phyloP scores from a whole-genome alignment of 2,113 vertebrate species.

The Haplochromis burtoni region DNA sequence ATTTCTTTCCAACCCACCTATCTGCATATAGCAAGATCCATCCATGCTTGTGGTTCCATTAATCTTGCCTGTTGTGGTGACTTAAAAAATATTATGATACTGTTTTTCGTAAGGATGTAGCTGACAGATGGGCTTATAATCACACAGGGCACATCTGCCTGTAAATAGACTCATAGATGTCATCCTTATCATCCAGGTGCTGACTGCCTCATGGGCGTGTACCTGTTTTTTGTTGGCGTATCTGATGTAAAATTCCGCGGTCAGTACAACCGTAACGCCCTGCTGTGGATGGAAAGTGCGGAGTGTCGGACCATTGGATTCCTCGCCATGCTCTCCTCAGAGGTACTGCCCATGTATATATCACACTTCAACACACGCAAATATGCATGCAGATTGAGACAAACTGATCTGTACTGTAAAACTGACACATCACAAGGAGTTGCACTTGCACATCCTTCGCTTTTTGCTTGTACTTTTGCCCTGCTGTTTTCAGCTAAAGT shows the following conservation, averaged over 20 bases:
- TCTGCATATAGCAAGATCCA: background rate
- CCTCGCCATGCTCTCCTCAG: slow-evolving; percentile 78
- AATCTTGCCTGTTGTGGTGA: background rate
- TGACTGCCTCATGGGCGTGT: slow-evolving; percentile 83
- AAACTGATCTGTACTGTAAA: background rate
- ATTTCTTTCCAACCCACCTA: background rate
- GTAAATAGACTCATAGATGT: background rate
- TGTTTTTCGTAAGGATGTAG: background rate
- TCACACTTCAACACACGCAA: background rate
- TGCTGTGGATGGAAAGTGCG: slow-evolving; percentile 79
- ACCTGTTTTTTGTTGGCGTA: slow-evolving; percentile 79
- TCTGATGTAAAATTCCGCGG: slow-evolving; percentile 78
- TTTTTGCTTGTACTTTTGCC: background rate
- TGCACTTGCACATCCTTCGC: background rate
- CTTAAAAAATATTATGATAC: background rate
- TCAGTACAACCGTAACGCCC: slow-evolving; percentile 78
- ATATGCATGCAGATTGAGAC: background rate
- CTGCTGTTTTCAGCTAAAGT: background rate
- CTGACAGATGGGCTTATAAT: background rate
- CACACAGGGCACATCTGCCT: background rate
- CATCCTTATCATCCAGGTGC: slow-evolving; percentile 63
- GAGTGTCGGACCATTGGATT: slow-evolving; percentile 76
- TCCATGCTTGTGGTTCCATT: background rate
- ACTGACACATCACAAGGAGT: background rate
- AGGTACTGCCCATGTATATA: slow-evolving; percentile 54